These are phyloP conservation scores for Perca flavescens DNA, from an alignment of 2,113 vertebrate genomes.

Conservation along the genomic window DNA sequence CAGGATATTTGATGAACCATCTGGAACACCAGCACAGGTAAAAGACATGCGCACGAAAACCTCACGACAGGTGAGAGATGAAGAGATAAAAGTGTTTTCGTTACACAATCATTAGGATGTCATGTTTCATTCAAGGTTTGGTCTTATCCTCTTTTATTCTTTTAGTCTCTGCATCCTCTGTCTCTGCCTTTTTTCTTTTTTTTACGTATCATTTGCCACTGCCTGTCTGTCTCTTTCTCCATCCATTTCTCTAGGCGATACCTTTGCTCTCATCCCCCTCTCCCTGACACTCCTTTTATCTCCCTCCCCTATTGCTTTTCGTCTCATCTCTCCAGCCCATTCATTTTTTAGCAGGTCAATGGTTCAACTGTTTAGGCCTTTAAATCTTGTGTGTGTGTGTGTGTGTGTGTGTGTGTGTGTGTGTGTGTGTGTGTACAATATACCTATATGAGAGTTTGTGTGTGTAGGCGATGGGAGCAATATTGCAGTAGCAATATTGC, in stretches of 20 bases:
- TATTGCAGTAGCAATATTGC: constrained; percentile 73
- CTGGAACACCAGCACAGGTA: constrained; percentile 68
- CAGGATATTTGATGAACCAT: constrained; percentile 76
- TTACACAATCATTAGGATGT: constrained; percentile 34
- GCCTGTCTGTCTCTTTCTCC: constrained; percentile 20
- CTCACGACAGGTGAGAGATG: constrained; percentile 15
- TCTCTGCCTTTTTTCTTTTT: background rate
- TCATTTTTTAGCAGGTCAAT: constrained; percentile 78
- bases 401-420: constrained; percentile 9
- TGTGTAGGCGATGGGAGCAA: constrained; percentile 48
- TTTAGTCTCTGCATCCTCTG: background rate
- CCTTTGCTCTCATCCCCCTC: constrained; percentile 39
- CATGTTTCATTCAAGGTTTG: constrained; percentile 43
- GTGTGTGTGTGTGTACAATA: constrained; percentile 23
- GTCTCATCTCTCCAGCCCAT: constrained; percentile 71
- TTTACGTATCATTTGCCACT: constrained; percentile 25
- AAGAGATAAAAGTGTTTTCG: constrained; percentile 39
- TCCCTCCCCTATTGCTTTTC: constrained; percentile 66
- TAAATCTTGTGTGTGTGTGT: constrained; percentile 40
- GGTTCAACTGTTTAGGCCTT: constrained; percentile 65
- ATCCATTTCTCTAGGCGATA: constrained; percentile 41
- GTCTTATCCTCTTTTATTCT: constrained; percentile 26
- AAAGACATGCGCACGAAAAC: constrained; percentile 29
- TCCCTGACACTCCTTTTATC: constrained; percentile 42
- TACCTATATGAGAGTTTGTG: constrained; percentile 36